Percentiles rank a stretch among this genome's conserved stretches.
These are phyloP conservation scores for Sebastolobus altivelis DNA, from an alignment of 2,797 vertebrate genomes.

Conservation along the genomic window DNA sequence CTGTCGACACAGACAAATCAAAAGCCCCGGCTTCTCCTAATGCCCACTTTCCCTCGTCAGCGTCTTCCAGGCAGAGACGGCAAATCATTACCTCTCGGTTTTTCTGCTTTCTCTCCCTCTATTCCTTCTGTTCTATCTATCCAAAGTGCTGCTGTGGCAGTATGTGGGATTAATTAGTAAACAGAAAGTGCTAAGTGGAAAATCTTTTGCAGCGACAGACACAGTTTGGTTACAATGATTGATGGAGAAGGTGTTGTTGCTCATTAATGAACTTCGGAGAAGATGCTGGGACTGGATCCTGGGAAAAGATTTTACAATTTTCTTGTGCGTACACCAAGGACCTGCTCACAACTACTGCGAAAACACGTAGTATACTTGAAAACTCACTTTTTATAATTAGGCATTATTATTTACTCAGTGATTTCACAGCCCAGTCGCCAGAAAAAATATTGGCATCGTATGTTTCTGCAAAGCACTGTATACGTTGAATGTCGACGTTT, in stretches of 20 bases:
- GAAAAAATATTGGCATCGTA: no score
- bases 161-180: conserved; percentile 78
- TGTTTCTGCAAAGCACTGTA: no score
- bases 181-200: conserved; percentile 76
- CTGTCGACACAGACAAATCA: conserved; percentile 63
- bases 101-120: conserved; percentile 50
- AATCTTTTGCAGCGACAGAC: conserved; percentile 67
- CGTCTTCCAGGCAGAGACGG: conserved; percentile 62
- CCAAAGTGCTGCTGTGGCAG: conserved; percentile 72
- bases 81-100: conserved; percentile 77
- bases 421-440: background rate
- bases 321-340: background rate
- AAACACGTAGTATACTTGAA: background rate
- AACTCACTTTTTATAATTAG: background rate
- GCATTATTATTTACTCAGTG: background rate
- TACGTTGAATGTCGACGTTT: no score
- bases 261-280: conserved; percentile 59
- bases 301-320: background rate
- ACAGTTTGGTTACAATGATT: conserved; percentile 66
- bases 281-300: background rate
- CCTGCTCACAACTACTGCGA: background rate
- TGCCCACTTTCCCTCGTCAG: conserved; percentile 66
- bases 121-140: conserved; percentile 35
- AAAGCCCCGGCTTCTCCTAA: conserved; percentile 57
- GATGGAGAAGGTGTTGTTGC: conserved; percentile 58